Percentiles rank a stretch among this genome's conserved stretches.
phyloP scores from a whole-genome alignment of 2,113 vertebrate genomes.

The Parus major region DNA sequence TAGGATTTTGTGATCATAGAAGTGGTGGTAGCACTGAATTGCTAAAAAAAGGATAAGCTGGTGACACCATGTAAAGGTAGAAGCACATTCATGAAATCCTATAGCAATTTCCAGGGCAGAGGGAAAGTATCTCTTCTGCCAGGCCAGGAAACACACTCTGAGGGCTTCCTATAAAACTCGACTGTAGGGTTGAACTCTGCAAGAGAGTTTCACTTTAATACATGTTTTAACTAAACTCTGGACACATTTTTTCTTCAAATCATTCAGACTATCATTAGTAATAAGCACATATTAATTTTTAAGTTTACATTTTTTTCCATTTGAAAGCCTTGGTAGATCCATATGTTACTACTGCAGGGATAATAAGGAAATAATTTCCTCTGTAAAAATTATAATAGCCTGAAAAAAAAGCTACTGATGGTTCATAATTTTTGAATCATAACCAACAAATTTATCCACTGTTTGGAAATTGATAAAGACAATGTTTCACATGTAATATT shows the following conservation, averaged over 20 bases:
- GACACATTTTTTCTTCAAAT: neutral
- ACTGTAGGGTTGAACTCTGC: neutral
- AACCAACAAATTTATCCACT: neutral
- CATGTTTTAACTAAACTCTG: neutral
- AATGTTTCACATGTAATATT: neutral
- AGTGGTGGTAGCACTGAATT: neutral
- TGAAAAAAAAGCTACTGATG: neutral
- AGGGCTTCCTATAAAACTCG: neutral
- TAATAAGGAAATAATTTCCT: neutral
- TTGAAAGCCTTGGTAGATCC: neutral
- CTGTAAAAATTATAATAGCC: constrained; percentile 9
- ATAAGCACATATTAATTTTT: neutral
- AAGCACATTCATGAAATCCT: neutral
- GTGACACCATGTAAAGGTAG: neutral
- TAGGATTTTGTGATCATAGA: neutral
- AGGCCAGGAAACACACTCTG: neutral
- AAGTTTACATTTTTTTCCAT: neutral
- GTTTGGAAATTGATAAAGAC: constrained; percentile 5
- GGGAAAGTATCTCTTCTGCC: neutral
- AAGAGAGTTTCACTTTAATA: neutral
- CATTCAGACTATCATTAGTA: neutral
- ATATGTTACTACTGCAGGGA: neutral
- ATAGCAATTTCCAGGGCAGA: neutral
- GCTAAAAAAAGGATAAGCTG: neutral
- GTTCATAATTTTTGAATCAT: constrained; percentile 23